Evolutionary conservation across 2,888 invertebrate genomes (phyloP).

Genomic region (Tryphoninae sp.): DNA sequence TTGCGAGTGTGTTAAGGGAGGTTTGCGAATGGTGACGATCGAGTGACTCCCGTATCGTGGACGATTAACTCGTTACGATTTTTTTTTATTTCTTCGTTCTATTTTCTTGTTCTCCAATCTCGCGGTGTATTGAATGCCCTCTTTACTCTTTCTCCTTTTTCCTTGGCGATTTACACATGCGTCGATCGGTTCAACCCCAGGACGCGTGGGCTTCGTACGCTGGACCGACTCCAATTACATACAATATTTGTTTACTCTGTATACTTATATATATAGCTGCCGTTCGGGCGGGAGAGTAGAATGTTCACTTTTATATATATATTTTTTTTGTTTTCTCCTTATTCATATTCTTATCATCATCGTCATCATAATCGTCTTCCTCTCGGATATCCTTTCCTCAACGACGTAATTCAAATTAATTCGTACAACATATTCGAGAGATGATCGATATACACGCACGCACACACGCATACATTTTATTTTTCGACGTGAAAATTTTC

Average conservation of each 20-base stretch:
- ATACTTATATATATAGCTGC: constrained; percentile 51
- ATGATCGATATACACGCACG: constrained; percentile 36
- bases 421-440: constrained; percentile 20
- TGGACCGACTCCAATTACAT: constrained; percentile 49
- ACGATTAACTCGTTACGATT: too few relatives aligned
- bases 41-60: too few relatives aligned
- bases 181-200: constrained; percentile 63
- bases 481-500: not conserved
- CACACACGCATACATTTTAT: constrained; percentile 15
- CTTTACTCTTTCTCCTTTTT: constrained; percentile 21
- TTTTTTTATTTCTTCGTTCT: constrained; percentile 1
- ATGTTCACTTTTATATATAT: constrained; percentile 23
- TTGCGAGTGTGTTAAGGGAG: constrained; percentile 1
- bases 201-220: constrained; percentile 53
- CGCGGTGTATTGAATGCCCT: constrained; percentile 22
- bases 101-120: not conserved
- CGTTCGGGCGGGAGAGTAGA: constrained; percentile 48
- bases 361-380: constrained; percentile 12
- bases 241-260: constrained; percentile 41
- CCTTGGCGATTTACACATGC: constrained; percentile 2
- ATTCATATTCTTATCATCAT: constrained; percentile 2
- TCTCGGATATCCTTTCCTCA: constrained; percentile 29
- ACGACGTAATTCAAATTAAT: constrained; percentile 53
- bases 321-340: constrained; percentile 42
- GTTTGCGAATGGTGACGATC: too few relatives aligned